A percentile compares a stretch with the other conserved stretches of the same genome.
phyloP scores from a whole-genome alignment of 1,140 invertebrate genomes.

The Parasteatoda tepidariorum region DNA sequence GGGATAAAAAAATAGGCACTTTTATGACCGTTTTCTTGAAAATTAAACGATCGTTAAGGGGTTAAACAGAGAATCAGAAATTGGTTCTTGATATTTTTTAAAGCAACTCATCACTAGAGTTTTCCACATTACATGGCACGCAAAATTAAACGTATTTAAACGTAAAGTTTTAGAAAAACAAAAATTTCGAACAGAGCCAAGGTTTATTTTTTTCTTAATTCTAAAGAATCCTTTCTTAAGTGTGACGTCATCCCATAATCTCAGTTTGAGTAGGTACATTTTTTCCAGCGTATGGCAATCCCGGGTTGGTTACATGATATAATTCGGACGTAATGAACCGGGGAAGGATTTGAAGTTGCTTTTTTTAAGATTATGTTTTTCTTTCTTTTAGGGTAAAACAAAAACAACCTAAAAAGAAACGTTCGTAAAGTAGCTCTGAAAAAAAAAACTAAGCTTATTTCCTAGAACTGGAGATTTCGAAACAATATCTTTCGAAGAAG shows the following conservation, averaged over 20 bases:
- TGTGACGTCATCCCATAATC: not conserved
- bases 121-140: no score
- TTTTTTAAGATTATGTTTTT: not conserved
- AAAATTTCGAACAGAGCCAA: no score
- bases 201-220: not conserved
- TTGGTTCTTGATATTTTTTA: no score
- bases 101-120: no score
- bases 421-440: not conserved
- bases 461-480: no score
- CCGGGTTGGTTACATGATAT: not conserved
- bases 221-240: not conserved
- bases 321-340: not conserved
- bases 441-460: not conserved
- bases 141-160: no score
- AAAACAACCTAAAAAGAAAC: not conserved
- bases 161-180: no score
- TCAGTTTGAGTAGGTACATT: not conserved
- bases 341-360: not conserved
- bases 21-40: no score
- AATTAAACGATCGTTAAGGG: no score
- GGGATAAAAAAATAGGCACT: no score
- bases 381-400: not conserved
- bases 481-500: no score
- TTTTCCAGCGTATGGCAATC: not conserved
- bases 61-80: no score